phyloP scores from a whole-genome alignment of 2,888 invertebrate genomes.

The Philopedon plagiatum region DNA sequence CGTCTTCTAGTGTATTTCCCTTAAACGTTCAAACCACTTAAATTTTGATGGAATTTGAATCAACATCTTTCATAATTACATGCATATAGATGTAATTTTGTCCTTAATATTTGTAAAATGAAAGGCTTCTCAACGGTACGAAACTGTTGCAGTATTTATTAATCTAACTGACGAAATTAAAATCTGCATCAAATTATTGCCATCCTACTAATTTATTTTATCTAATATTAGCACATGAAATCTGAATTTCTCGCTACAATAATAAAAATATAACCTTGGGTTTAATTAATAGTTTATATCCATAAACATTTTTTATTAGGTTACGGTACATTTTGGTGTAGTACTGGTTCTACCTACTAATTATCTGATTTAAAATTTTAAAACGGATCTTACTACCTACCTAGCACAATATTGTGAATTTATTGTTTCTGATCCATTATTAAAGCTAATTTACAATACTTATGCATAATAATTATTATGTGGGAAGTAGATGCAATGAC shows the following conservation, averaged over 20 bases:
- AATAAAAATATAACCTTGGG: slow-evolving; percentile 6
- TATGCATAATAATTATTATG: not conserved
- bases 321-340: not conserved
- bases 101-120: too few relatives aligned
- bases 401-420: not conserved
- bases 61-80: too few relatives aligned
- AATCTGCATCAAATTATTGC: not conserved
- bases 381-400: slow-evolving; percentile 18
- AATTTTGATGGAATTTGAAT: too few relatives aligned
- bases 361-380: slow-evolving; percentile 1
- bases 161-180: too few relatives aligned
- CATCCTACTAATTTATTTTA: not conserved
- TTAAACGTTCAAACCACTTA: too few relatives aligned
- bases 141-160: too few relatives aligned
- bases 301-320: slow-evolving; percentile 11
- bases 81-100: too few relatives aligned
- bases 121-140: too few relatives aligned
- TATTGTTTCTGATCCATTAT: slow-evolving; percentile 6
- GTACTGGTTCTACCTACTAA: slow-evolving; percentile 4
- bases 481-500: not conserved
- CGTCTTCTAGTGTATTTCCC: too few relatives aligned
- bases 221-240: not conserved
- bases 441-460: not conserved
- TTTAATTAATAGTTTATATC: slow-evolving; percentile 1
- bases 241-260: not conserved